phyloP scores from a whole-genome alignment of 2,888 invertebrate species.

The Formica aserva region DNA sequence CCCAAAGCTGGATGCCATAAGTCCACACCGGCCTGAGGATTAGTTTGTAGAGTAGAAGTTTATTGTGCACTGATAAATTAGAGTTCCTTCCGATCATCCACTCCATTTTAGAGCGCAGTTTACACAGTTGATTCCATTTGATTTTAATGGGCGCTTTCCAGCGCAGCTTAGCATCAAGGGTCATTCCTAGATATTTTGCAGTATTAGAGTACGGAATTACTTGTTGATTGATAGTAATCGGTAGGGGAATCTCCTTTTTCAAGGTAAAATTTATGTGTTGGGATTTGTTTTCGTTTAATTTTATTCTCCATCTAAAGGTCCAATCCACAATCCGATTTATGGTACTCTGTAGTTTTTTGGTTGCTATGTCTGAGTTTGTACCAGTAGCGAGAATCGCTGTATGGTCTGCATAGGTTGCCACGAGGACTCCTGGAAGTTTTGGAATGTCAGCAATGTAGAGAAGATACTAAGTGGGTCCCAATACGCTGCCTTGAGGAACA shows the following conservation, averaged over 20 bases:
- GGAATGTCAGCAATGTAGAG: no score
- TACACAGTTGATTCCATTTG: background rate
- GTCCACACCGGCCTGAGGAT: background rate
- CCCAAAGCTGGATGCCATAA: background rate
- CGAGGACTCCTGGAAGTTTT: no score
- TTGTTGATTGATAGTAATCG: background rate
- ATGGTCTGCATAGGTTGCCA: no score
- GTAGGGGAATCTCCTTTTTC: background rate
- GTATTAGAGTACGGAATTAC: background rate
- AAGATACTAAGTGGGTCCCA: no score
- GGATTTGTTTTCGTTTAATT: slow-evolving; percentile 11
- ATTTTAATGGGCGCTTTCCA: background rate
- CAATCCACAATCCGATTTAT: background rate
- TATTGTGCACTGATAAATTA: slow-evolving; percentile 1
- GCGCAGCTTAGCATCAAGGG: background rate
- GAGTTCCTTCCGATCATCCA: slow-evolving; percentile 1
- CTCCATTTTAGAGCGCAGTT: background rate
- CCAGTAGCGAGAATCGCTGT: no score
- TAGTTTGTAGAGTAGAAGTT: background rate
- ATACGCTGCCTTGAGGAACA: no score
- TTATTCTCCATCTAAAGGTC: background rate
- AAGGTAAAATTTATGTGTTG: slow-evolving; percentile 3
- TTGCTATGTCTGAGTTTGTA: no score
- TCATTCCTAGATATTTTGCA: background rate
- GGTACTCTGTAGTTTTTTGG: background rate